phyloP scores from a whole-genome alignment of 64 coral and sea anemone species.

The Montipora efflorescens region DNA sequence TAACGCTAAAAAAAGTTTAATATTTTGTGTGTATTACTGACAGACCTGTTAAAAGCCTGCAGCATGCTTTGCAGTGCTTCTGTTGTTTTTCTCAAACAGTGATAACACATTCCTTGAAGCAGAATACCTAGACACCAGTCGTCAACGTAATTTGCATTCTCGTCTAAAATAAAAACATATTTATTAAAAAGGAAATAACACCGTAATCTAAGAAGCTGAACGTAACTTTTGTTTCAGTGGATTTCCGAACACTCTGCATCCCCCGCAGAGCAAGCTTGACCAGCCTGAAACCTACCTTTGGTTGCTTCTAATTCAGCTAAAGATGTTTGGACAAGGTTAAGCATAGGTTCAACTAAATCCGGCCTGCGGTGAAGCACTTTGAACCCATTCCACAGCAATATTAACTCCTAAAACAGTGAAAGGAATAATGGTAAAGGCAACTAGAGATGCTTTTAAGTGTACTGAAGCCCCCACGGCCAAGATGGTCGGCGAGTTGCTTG shows the following conservation, averaged over 20 bases:
- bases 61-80: conserved; percentile 71
- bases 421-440: background rate
- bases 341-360: conserved; percentile 74
- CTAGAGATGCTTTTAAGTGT: background rate
- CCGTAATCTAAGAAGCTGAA: background rate
- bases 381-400: conserved; percentile 98
- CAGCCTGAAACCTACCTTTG: conserved; percentile 39
- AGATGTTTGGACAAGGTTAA: conserved; percentile 77
- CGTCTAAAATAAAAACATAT: background rate
- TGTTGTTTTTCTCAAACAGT: conserved; percentile 70
- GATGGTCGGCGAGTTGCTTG: too few species aligned
- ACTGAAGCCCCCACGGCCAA: too few species aligned
- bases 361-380: conserved; percentile 81
- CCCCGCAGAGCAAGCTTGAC: too few species aligned
- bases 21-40: background rate
- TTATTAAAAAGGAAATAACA: background rate
- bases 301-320: conserved; percentile 66
- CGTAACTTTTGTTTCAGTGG: background rate
- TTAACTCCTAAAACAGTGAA: conserved; percentile 72
- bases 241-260: background rate
- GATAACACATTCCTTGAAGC: conserved; percentile 96
- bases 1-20: too few species aligned
- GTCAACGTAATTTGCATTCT: conserved; percentile 70
- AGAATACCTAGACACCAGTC: conserved; percentile 94
- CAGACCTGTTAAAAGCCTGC: conserved; percentile 67